A percentile compares a stretch with the other conserved stretches of the same genome.
phyloP scores from a whole-genome alignment of 2,113 vertebrate species.

The Oreochromis niloticus region DNA sequence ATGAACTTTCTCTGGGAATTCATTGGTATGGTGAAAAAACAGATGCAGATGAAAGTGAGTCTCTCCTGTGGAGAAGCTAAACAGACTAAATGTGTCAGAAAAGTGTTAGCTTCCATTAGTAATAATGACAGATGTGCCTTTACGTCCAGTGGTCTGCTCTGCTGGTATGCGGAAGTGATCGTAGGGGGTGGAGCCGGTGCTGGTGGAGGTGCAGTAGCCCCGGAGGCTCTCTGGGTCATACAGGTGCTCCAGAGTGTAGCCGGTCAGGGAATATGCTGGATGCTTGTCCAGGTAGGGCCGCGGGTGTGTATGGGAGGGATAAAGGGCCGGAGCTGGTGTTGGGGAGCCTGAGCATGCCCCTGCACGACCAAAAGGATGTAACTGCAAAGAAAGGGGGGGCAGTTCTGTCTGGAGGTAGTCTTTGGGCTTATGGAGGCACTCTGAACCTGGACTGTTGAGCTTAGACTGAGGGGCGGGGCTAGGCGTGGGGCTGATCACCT shows the following conservation, averaged over 20 bases:
- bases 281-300: slow-evolving; percentile 93
- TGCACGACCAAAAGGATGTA: slow-evolving; percentile 73
- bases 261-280: slow-evolving; percentile 86
- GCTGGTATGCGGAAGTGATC: slow-evolving; percentile 89
- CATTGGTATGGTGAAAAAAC: not conserved
- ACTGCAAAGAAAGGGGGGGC: slow-evolving; percentile 75
- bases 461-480: slow-evolving; percentile 84
- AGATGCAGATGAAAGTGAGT: not conserved
- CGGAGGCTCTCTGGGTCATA: slow-evolving; percentile 88
- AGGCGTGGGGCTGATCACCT: slow-evolving; percentile 79
- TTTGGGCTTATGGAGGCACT: slow-evolving; percentile 85
- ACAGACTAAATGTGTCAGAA: not conserved
- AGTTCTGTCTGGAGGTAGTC: slow-evolving; percentile 86
- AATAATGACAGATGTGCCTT: slow-evolving; percentile 96
- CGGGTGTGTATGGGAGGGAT: slow-evolving; percentile 65
- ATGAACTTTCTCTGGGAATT: not conserved
- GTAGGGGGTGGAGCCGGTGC: slow-evolving; percentile 83
- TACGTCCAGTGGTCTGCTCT: slow-evolving; percentile 86
- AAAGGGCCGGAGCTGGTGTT: slow-evolving; percentile 71
- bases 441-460: slow-evolving; percentile 85
- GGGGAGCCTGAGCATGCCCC: slow-evolving; percentile 79
- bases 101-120: slow-evolving; percentile 91
- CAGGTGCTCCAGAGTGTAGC: slow-evolving; percentile 91
- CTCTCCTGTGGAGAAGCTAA: not conserved
- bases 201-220: slow-evolving; percentile 84